Conservation (phyloP, 1,140 invertebrate species). For the Scaptodrosophila lebanonensis region DNA sequence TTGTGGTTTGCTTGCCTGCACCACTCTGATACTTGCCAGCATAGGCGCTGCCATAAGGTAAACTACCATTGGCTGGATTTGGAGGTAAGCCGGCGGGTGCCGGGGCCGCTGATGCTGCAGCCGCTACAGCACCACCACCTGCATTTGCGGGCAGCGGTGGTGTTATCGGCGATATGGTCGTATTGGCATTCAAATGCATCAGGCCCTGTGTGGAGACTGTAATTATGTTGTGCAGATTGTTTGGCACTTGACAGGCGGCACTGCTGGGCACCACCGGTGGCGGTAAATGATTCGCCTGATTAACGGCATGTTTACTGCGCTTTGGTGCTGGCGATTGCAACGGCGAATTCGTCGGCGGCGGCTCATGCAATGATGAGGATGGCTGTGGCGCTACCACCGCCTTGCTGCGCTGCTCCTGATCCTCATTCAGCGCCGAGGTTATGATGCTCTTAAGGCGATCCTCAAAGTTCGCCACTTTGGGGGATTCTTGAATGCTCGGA, state of each 20-base stretch:
- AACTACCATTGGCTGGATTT: slow-evolving; percentile 12
- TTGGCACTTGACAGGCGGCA: slow-evolving; percentile 12
- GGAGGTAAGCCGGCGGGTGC: slow-evolving; percentile 42
- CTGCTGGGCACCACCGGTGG: slow-evolving; percentile 19
- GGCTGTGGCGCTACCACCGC: slow-evolving; percentile 9
- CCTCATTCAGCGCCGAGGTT: slow-evolving; percentile 92
- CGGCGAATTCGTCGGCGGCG: slow-evolving; percentile 26
- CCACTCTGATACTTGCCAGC: slow-evolving; percentile 26
- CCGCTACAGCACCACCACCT: slow-evolving; percentile 40
- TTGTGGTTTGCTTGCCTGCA: slow-evolving; percentile 11
- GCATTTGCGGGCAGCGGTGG: slow-evolving; percentile 55
- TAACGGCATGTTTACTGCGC: slow-evolving; percentile 50
- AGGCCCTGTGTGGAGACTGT: slow-evolving; percentile 72
- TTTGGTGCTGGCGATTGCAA: slow-evolving; percentile 58
- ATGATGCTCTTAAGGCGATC: slow-evolving; percentile 95
- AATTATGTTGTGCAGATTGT: slow-evolving; percentile 64
- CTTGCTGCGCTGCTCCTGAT: slow-evolving; percentile 81
- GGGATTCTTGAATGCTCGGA: slow-evolving; percentile 81
- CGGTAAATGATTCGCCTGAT: slow-evolving; percentile 36
- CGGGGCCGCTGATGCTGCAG: slow-evolving; percentile 73
- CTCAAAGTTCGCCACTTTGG: slow-evolving; percentile 91
- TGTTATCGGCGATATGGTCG: slow-evolving; percentile 76
- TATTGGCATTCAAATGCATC: slow-evolving; percentile 72
- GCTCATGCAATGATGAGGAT: slow-evolving; percentile 18
- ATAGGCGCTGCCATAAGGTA: slow-evolving; percentile 49